A percentile compares a stretch with the other conserved stretches of the same genome.
phyloP scores from a whole-genome alignment of 2,113 vertebrate genomes.

The Thermophis baileyi region DNA sequence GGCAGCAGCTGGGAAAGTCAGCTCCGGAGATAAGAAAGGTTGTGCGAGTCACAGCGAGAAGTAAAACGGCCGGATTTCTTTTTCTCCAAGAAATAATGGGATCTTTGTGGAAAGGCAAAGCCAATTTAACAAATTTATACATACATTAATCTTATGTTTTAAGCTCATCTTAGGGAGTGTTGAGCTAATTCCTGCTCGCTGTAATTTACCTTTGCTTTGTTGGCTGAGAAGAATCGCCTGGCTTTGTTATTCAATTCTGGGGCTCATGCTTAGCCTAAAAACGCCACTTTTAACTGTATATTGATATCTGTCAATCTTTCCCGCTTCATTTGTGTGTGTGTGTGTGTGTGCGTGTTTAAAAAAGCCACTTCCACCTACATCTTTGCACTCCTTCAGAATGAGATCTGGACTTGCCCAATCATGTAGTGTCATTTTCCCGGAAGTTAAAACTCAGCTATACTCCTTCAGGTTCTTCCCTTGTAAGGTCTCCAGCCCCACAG shows the following conservation, averaged over 20 bases:
- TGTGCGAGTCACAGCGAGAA: slow-evolving; percentile 61
- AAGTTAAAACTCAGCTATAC: not conserved
- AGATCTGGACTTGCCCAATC: not conserved
- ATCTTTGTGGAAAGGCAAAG: slow-evolving; percentile 58
- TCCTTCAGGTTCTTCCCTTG: not conserved
- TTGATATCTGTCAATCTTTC: not conserved
- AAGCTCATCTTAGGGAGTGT: slow-evolving; percentile 55
- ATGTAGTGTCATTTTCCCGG: not conserved
- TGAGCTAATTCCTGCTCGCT: slow-evolving; percentile 36
- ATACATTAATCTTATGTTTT: slow-evolving; percentile 64
- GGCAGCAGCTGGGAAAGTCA: slow-evolving; percentile 67
- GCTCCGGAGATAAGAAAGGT: slow-evolving; percentile 68
- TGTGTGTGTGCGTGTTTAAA: not conserved
- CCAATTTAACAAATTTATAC: slow-evolving; percentile 62
- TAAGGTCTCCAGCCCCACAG: not conserved
- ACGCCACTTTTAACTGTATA: not conserved
- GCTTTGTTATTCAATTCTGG: slow-evolving; percentile 2
- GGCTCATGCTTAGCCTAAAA: not conserved
- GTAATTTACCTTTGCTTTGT: slow-evolving; percentile 39
- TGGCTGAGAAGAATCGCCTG: slow-evolving; percentile 33
- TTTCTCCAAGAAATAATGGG: slow-evolving; percentile 62
- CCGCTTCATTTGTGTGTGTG: not conserved
- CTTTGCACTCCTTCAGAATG: not conserved
- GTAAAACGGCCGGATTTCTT: slow-evolving; percentile 56
- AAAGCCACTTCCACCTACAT: not conserved